phyloP scores from a whole-genome alignment of 2,113 vertebrate genomes.

The Elephas maximus region DNA sequence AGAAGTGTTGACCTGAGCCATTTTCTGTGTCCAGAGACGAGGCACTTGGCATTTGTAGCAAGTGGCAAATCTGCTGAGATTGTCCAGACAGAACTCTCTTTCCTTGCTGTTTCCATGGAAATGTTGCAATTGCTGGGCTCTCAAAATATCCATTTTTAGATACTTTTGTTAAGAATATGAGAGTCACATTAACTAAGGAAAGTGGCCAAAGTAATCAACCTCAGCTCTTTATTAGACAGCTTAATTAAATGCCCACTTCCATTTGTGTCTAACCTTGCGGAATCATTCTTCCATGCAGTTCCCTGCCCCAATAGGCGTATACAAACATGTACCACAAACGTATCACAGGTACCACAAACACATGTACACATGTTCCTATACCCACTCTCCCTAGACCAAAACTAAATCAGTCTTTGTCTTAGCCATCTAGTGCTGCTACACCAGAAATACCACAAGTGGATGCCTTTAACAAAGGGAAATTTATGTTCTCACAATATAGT shows the following conservation, averaged over 20 bases:
- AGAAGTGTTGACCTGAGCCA: background rate
- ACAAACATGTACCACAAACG: background rate
- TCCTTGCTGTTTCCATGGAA: constrained; percentile 72
- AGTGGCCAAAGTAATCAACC: constrained; percentile 34
- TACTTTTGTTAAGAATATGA: constrained; percentile 66
- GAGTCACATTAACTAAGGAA: constrained; percentile 55
- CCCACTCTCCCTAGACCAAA: background rate
- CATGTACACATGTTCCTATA: background rate
- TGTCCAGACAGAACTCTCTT: constrained; percentile 49
- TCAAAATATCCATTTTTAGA: constrained; percentile 64
- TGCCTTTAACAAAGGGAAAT: too few relatives aligned
- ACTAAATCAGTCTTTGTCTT: background rate
- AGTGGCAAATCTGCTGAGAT: constrained; percentile 59
- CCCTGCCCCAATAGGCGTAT: background rate
- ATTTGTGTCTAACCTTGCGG: constrained; percentile 34
- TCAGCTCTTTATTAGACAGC: background rate
- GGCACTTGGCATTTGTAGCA: constrained; percentile 34
- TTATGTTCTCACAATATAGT: too few relatives aligned
- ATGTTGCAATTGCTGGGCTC: constrained; percentile 47
- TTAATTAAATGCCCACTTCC: constrained; percentile 59
- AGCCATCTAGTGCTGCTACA: too few relatives aligned
- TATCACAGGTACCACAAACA: background rate
- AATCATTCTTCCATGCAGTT: constrained; percentile 12
- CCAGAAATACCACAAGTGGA: too few relatives aligned
- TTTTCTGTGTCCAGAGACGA: constrained; percentile 13